Base-by-base conservation (phyloP, 2,888 invertebrate genomes). In the Leptopilina myrica region DNA sequence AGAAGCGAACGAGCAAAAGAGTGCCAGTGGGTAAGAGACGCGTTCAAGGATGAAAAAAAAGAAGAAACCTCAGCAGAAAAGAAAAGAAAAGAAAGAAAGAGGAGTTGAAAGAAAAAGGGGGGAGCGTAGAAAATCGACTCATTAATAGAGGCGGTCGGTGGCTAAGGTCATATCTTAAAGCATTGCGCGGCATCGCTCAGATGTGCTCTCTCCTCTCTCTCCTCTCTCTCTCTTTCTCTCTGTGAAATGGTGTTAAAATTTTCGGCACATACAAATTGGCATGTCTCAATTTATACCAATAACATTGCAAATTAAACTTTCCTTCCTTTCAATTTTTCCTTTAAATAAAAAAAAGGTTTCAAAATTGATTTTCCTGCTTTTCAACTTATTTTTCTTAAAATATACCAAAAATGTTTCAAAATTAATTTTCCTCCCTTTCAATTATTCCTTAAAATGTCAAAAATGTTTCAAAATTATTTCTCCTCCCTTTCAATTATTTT, bases 71-170 rank as follows among this genome's bases (percentile, higher is more conserved):
- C 75, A 62, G 69, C 75, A 62, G 69, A 46, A 67, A 59, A 75
- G 53, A 66, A 79, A 20, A 20, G 20, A 20, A 20, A 20, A 20
- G 20, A 20, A 20, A 20, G 20, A 77, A 78, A 78, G 77, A 79
- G 66, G 67, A 69, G 76, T 73, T 77, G 80, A 77, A 75, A 64
- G 64, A 67, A 76, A 62, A 73, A 69, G 75, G 73, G 78, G 79
- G 69, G 82, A 79, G 78, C 80, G 84, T 85, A 83, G 84, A 85
- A 82, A 85, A 85, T 84, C 84, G 84, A 84, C 85, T 84, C 85
- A 85, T 85, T 85, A 85, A 85, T 84, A 84, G 84, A 82, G 80
- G 82, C 85, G 84, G 84, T 83, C 80, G 82, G 82, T 82, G 81
- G 84, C 83, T 84, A 78, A 82, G 81, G 81, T 80, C 81, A 79